phyloP scores from a whole-genome alignment of 2,113 vertebrate genomes.

The Desmodus rotundus region DNA sequence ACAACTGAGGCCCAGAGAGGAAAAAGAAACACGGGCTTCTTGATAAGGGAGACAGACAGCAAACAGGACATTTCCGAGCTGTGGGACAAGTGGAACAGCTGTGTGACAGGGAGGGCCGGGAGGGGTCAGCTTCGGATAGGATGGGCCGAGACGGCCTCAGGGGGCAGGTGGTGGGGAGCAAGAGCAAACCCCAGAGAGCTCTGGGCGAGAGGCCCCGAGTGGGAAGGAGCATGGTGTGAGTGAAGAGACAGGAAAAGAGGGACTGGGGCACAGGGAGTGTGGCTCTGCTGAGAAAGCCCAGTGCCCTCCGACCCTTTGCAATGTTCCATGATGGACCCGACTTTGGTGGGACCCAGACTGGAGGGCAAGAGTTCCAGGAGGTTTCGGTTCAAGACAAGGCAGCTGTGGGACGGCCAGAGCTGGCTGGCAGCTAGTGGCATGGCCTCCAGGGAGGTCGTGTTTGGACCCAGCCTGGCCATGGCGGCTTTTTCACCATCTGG shows the following conservation, averaged over 20 bases:
- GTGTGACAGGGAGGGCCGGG: neutral
- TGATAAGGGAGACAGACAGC: neutral
- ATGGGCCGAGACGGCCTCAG: accelerated
- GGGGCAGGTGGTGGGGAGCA: neutral
- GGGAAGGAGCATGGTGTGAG: neutral
- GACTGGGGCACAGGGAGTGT: accelerated
- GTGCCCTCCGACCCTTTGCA: neutral
- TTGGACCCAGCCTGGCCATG: neutral
- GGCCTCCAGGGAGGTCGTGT: too few relatives aligned
- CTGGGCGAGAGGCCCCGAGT: neutral
- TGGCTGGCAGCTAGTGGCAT: neutral
- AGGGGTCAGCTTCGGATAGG: accelerated
- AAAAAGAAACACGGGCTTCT: neutral
- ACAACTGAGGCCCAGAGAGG: neutral
- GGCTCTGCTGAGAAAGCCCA: neutral
- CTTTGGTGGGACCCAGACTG: neutral
- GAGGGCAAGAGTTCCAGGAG: neutral
- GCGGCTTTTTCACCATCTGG: neutral
- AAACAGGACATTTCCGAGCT: neutral
- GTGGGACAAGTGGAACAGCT: neutral
- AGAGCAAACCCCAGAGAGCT: neutral
- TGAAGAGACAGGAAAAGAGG: neutral
- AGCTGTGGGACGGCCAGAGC: neutral
- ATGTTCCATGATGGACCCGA: accelerated
- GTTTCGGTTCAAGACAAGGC: neutral